Evolutionary conservation across 1,140 invertebrate species (phyloP).

Genomic region (Halictus rubicundus): DNA sequence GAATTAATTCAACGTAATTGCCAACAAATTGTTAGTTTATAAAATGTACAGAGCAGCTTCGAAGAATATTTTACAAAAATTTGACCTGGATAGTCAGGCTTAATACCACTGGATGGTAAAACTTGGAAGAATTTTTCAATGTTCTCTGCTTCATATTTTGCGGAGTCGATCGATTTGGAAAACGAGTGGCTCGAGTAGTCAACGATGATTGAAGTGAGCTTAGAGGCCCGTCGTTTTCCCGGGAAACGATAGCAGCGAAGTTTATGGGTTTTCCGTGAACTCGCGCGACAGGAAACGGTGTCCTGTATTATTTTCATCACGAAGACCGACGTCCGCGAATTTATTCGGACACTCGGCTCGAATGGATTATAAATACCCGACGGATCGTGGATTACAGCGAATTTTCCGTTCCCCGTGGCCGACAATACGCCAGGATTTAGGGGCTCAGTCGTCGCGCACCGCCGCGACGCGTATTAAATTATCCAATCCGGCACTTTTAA

Average conservation of each 20-base stretch:
- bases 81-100: too few species aligned
- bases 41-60: too few species aligned
- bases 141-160: too few species aligned
- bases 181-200: too few species aligned
- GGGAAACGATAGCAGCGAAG: not conserved
- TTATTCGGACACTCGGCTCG: not conserved
- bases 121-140: too few species aligned
- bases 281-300: not conserved
- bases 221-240: not conserved
- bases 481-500: slow-evolving; percentile 3
- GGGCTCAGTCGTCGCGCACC: not conserved
- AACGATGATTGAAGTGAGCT: too few species aligned
- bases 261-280: not conserved
- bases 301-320: not conserved
- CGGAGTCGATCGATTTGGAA: too few species aligned
- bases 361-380: slow-evolving; percentile 6
- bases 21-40: too few species aligned
- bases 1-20: too few species aligned
- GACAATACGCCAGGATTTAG: slow-evolving; percentile 4
- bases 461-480: slow-evolving; percentile 11
- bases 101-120: too few species aligned
- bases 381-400: not conserved
- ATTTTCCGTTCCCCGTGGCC: not conserved
- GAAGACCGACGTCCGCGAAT: not conserved
- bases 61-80: too few species aligned